Conservation (phyloP, 2,888 invertebrate species). For the Ceratothoa steindachneri region DNA sequence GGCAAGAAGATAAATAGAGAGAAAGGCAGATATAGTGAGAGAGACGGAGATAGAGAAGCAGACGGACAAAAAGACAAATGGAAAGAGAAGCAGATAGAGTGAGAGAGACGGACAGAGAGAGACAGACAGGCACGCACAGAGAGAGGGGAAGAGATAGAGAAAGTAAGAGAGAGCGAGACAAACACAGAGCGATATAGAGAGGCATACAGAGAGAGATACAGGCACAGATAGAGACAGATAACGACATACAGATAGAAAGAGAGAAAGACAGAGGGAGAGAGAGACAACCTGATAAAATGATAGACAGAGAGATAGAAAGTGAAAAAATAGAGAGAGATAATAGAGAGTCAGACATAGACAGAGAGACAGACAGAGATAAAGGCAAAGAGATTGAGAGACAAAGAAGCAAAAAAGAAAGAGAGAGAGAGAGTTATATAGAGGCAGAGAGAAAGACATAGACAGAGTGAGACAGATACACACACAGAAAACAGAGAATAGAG, state of each 20-base stretch:
- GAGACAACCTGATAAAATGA: too few species aligned
- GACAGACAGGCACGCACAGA: background rate
- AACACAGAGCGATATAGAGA: background rate
- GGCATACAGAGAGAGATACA: background rate
- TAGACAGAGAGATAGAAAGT: background rate
- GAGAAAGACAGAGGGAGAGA: background rate
- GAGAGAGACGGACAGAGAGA: background rate
- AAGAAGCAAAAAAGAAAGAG: too few species aligned
- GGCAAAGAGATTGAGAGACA: too few species aligned
- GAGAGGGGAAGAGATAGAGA: background rate
- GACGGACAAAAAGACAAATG: background rate
- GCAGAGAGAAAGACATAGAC: too few species aligned
- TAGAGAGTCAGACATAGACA: background rate
- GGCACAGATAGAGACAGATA: background rate
- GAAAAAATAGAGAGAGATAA: background rate
- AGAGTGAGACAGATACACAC: too few species aligned
- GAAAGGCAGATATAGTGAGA: background rate
- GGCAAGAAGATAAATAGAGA: background rate
- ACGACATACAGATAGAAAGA: background rate
- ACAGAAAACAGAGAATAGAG: too few species aligned
- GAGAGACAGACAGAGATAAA: slow-evolving; percentile 1
- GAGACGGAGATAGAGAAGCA: background rate
- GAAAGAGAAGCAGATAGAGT: background rate
- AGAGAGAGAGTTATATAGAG: too few species aligned
- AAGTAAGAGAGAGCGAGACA: background rate